A percentile compares a stretch with the other conserved stretches of the same genome.
phyloP scores from a whole-genome alignment of 2,888 invertebrate species.

The Julus scandinavius region DNA sequence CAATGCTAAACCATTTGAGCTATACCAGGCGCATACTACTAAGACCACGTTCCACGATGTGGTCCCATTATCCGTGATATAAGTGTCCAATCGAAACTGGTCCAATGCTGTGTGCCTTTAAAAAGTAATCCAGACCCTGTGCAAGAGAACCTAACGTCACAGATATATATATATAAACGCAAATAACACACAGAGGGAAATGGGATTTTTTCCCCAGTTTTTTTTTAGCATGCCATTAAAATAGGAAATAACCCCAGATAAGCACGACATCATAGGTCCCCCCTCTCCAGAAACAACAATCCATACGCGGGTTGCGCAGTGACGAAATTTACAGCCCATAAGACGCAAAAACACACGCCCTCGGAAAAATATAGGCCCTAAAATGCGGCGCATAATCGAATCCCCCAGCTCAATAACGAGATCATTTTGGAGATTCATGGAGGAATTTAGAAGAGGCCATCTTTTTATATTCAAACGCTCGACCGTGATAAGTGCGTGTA shows the following conservation, averaged over 20 bases:
- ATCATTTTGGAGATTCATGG: slow-evolving; percentile 18
- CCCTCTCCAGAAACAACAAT: not conserved
- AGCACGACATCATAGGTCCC: not conserved
- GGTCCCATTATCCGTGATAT: too few relatives aligned
- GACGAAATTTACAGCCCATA: slow-evolving; percentile 2
- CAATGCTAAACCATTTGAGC: too few relatives aligned
- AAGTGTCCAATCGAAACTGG: too few relatives aligned
- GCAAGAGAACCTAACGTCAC: too few relatives aligned
- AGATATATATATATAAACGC: too few relatives aligned
- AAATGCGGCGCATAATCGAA: not conserved
- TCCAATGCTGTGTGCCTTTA: too few relatives aligned
- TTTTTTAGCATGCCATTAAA: not conserved
- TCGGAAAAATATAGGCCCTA: not conserved
- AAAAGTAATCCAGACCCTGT: too few relatives aligned
- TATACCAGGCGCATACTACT: too few relatives aligned
- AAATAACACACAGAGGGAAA: not conserved
- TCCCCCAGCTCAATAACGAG: not conserved
- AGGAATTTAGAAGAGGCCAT: slow-evolving; percentile 18
- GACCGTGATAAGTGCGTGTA: slow-evolving; percentile 18
- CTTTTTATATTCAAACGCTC: not conserved
- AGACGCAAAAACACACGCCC: not conserved
- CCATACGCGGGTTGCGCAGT: not conserved
- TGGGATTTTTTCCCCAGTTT: not conserved
- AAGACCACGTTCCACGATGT: too few relatives aligned
- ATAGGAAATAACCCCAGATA: not conserved